These are phyloP conservation scores for Micromussa lordhowensis DNA, from an alignment of 92 coral and sea anemone genomes.

Conservation along the genomic window DNA sequence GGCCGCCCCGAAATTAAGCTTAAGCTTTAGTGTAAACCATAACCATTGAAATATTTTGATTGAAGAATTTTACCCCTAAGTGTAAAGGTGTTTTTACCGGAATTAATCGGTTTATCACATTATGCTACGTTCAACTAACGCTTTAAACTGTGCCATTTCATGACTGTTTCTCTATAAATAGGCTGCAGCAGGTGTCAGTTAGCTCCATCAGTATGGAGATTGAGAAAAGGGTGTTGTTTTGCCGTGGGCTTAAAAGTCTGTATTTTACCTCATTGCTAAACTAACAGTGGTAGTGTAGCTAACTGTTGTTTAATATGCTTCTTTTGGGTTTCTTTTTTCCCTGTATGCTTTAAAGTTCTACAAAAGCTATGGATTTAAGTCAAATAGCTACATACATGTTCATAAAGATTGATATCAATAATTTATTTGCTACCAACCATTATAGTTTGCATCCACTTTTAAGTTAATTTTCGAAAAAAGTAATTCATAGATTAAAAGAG, in stretches of 20 bases:
- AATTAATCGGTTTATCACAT: slow-evolving; percentile 4
- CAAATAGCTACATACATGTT: not conserved
- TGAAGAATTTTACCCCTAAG: not conserved
- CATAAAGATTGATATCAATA: not conserved
- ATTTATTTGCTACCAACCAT: not conserved
- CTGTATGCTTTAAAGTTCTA: not conserved
- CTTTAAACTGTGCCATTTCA: not conserved
- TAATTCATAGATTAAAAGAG: not conserved
- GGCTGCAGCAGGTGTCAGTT: slow-evolving; percentile 16
- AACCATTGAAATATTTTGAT: not conserved
- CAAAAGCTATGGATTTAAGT: not conserved
- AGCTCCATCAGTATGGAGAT: not conserved
- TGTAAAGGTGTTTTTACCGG: not conserved
- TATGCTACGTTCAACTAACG: not conserved
- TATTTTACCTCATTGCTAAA: not conserved
- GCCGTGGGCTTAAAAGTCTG: not conserved
- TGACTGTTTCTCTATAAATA: not conserved
- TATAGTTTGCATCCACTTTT: not conserved
- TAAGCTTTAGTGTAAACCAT: too few relatives aligned
- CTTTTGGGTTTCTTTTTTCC: not conserved
- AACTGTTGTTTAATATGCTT: not conserved
- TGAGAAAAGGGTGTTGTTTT: not conserved
- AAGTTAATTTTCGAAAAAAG: not conserved
- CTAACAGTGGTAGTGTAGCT: not conserved
- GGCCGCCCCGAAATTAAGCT: too few relatives aligned